Evolutionary conservation across 2,113 vertebrate genomes (phyloP), one percentile per base, ranked within the genome.

Genomic region (Pseudorectes ferrugineus): DNA sequence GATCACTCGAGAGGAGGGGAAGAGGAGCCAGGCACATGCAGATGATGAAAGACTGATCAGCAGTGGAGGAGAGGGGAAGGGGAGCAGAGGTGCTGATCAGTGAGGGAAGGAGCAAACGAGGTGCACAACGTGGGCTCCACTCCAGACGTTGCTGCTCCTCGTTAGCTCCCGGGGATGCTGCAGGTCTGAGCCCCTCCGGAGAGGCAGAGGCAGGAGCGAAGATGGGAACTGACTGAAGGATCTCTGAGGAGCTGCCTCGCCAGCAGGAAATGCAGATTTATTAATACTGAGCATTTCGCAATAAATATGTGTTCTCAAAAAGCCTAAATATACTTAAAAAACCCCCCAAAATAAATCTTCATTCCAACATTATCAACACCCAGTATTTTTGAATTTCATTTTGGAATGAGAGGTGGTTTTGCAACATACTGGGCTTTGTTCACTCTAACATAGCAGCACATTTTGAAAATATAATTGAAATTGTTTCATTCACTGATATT

Each of bases 1-100:
- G 77, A 63, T 84, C 93, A 84, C 73, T 78, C 2, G 57, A 85
- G 93, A 79, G 94, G 91, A 93, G 86, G 92, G 86, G 73, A 48
- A 75, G 73, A 38, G 80, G 46, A 91, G 91, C 79, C 23, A 46
- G 86, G 88, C 84, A 68, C 89, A 70, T 72, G 96, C 86, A 88
- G 86, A 36, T 73, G 93, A 91, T 96, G 93, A 92, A 89, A 95
- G 95, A 8, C 72, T 33, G 80, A 78, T 33, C 23, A 74, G 95
- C 74, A 45, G 24, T 22, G 70, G 84, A 75, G 88, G 62, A 96
- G 78, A 85, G 88, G 92, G 82, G 83, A 78, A 84, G 91, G 76
- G 54, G 90, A 81, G 8, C n/a, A 28, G 79, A 74, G 89, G 43
- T 55, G 83, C 63, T 80, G 83, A 71, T n/a, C 76, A 61, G 40